Conservation (phyloP, 2,888 invertebrate genomes). For the Petrophora chlorosata region DNA sequence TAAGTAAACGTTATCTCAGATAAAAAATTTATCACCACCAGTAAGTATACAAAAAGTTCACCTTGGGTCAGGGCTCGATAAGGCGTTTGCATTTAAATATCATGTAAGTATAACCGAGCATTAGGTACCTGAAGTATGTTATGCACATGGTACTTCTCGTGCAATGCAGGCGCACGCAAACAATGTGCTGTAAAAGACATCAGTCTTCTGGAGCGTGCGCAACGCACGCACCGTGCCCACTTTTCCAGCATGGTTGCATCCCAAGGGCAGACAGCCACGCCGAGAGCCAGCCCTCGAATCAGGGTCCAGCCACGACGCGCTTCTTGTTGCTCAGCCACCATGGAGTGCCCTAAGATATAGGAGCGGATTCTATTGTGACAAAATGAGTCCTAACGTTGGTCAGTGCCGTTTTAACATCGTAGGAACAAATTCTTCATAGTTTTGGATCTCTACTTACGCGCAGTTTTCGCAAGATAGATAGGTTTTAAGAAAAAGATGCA, state of each 20-base stretch:
- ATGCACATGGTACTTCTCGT: conserved; percentile 69
- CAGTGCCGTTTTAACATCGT: background rate
- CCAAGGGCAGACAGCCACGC: conserved; percentile 65
- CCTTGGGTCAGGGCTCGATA: too few species aligned
- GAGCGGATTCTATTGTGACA: too few species aligned
- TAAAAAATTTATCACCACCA: too few species aligned
- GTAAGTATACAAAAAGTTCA: too few species aligned
- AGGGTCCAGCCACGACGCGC: conserved; percentile 56
- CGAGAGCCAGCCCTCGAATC: conserved; percentile 67
- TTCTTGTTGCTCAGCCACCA: conserved; percentile 73
- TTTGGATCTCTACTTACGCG: too few species aligned
- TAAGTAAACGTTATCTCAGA: too few species aligned
- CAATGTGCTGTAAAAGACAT: conserved; percentile 72
- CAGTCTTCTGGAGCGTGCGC: conserved; percentile 56
- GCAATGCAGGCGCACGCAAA: conserved; percentile 65
- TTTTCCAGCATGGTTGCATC: conserved; percentile 65
- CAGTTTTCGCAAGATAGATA: too few species aligned
- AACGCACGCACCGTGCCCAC: conserved; percentile 68
- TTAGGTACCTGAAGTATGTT: conserved; percentile 71
- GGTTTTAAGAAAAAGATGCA: too few species aligned
- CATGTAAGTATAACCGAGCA: too few species aligned
- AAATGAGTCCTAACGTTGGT: too few species aligned
- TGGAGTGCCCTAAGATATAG: conserved; percentile 64
- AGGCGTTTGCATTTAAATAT: too few species aligned
- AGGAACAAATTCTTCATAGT: too few species aligned